Conservation (phyloP, 2,797 vertebrate species). For the Alfaro cultratus region DNA sequence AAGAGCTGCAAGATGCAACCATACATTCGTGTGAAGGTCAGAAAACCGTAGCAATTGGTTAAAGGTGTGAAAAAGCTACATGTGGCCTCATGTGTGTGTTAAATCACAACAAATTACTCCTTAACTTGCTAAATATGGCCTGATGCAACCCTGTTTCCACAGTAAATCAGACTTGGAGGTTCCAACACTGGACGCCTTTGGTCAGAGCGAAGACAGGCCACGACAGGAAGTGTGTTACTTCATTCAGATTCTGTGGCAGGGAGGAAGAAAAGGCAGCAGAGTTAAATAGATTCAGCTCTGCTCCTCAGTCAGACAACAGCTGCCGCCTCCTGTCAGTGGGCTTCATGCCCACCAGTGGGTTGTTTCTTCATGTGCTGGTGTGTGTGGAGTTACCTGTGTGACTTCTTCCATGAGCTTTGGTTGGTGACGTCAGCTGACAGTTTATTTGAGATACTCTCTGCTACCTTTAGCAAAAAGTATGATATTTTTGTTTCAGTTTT, state of each 20-base stretch:
- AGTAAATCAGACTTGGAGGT: constrained; percentile 18
- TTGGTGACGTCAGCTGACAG: constrained; percentile 65
- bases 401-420: constrained; percentile 36
- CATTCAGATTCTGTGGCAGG: constrained; percentile 46
- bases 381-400: constrained; percentile 57
- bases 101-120: constrained; percentile 3
- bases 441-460: constrained; percentile 55
- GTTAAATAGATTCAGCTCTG: constrained; percentile 44
- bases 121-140: constrained; percentile 1
- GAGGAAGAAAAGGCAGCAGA: constrained; percentile 27
- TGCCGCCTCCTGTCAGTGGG: constrained; percentile 43
- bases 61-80: constrained; percentile 25
- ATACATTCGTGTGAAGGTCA: constrained; percentile 37
- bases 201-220: constrained; percentile 28
- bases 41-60: constrained; percentile 26
- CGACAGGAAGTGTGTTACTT: constrained; percentile 1
- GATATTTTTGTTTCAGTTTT: constrained; percentile 3
- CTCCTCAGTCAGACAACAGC: constrained; percentile 58
- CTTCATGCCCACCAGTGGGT: constrained; percentile 44
- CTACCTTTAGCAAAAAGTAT: constrained; percentile 18
- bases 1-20: constrained; percentile 12
- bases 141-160: constrained; percentile 15
- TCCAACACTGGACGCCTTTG: constrained; percentile 17
- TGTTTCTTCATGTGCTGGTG: constrained; percentile 38
- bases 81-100: constrained; percentile 4